Percentiles rank a stretch among this genome's conserved stretches.
Conservation (phyloP, 2,113 vertebrate species). For the Tautogolabrus adspersus region DNA sequence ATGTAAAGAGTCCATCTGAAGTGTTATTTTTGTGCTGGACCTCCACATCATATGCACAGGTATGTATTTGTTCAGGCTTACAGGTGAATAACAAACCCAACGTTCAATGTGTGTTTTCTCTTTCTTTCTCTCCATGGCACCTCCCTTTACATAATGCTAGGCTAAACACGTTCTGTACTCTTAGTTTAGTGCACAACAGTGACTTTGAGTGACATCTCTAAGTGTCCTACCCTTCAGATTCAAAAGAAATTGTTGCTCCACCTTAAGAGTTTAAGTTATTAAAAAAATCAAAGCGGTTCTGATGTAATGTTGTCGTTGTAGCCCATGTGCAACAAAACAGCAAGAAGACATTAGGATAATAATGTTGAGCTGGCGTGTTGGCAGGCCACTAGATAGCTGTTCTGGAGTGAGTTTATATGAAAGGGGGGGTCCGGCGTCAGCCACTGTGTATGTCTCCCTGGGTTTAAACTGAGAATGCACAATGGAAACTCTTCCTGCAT, state of each 20-base stretch:
- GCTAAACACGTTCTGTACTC: constrained; percentile 10
- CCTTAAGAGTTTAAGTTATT: not conserved
- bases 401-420: constrained; percentile 58
- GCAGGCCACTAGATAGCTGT: constrained; percentile 42
- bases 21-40: constrained; percentile 27
- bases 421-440: constrained; percentile 33
- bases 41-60: constrained; percentile 19
- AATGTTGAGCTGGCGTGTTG: constrained; percentile 59
- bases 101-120: constrained; percentile 13
- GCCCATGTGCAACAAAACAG: constrained; percentile 1
- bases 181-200: not conserved
- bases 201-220: not conserved
- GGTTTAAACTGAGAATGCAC: constrained; percentile 58
- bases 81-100: constrained; percentile 43
- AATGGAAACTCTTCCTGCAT: constrained; percentile 38
- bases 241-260: not conserved
- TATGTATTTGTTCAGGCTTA: constrained; percentile 43
- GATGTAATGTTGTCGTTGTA: constrained; percentile 2
- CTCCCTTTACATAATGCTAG: constrained; percentile 18
- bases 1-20: constrained; percentile 14
- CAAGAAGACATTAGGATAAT: constrained; percentile 44
- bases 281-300: constrained; percentile 7
- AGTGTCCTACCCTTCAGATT: not conserved
- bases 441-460: constrained; percentile 42
- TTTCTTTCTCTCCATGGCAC: not conserved